Evolutionary conservation across 2,797 vertebrate genomes (phyloP).

Genomic region (Melanotaenia nigrans): DNA sequence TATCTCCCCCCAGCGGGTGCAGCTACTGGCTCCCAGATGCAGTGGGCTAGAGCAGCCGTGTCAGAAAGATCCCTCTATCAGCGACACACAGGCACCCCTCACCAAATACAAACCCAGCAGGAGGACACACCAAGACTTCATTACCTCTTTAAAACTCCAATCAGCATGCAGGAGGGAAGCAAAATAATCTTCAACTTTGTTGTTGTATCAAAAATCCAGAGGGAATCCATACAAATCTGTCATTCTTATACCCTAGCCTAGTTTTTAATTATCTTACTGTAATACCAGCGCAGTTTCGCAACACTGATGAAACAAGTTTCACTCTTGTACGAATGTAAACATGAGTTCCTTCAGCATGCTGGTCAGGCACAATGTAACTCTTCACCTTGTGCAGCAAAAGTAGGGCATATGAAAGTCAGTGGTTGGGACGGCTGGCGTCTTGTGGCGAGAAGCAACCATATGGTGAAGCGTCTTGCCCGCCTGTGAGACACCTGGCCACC

Average conservation of each 20-base stretch:
- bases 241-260: constrained; percentile 35
- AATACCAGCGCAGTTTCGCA: background rate
- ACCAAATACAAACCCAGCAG: constrained; percentile 85
- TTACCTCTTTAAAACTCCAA: constrained; percentile 86
- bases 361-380: constrained; percentile 33
- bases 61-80: constrained; percentile 90
- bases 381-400: constrained; percentile 51
- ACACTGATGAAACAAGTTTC: background rate
- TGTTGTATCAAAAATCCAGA: constrained; percentile 48
- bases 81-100: constrained; percentile 84
- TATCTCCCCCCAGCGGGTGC: constrained; percentile 84
- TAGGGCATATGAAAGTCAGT: constrained; percentile 70
- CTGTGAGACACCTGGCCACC: constrained; percentile 74
- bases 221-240: constrained; percentile 44
- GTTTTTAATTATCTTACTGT: constrained; percentile 40
- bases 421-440: constrained; percentile 60
- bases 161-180: constrained; percentile 68
- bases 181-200: constrained; percentile 70
- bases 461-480: constrained; percentile 64
- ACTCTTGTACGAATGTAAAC: constrained; percentile 6
- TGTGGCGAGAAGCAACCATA: constrained; percentile 69
- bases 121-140: constrained; percentile 87
- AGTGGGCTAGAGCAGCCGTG: constrained; percentile 80
- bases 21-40: constrained; percentile 76
- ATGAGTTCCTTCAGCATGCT: constrained; percentile 5